Evolutionary conservation across 2,888 invertebrate species (phyloP).

Genomic region (Brachyptera risi): DNA sequence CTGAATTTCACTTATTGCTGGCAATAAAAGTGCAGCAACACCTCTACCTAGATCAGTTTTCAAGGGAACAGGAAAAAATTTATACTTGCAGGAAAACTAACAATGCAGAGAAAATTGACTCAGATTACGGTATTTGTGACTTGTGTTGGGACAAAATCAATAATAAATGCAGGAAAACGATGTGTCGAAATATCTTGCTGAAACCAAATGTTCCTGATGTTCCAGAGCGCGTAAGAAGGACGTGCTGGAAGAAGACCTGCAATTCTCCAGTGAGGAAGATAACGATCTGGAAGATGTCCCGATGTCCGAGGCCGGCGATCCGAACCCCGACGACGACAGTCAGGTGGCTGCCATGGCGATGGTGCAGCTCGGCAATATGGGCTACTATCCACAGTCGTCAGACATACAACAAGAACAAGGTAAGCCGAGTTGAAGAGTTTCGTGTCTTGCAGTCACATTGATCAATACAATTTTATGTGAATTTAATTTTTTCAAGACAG

Average conservation of each 20-base stretch:
- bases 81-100: no score
- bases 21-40: no score
- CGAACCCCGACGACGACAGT: slow-evolving; percentile 54
- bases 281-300: slow-evolving; percentile 34
- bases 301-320: slow-evolving; percentile 35
- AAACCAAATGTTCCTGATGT: background rate
- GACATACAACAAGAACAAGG: slow-evolving; percentile 16
- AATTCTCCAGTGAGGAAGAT: slow-evolving; percentile 64
- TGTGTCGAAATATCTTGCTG: background rate
- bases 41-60: no score
- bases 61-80: no score
- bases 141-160: no score
- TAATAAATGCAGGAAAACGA: background rate
- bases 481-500: no score
- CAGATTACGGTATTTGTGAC: no score
- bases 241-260: slow-evolving; percentile 51
- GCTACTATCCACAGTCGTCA: slow-evolving; percentile 51
- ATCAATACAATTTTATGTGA: no score
- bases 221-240: background rate
- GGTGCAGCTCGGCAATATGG: slow-evolving; percentile 53
- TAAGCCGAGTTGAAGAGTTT: no score
- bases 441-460: no score
- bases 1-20: no score
- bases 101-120: no score
- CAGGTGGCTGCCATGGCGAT: slow-evolving; percentile 47